Base-by-base conservation (phyloP, 2,888 invertebrate genomes). In the Leptinotarsa rubiginosa region DNA sequence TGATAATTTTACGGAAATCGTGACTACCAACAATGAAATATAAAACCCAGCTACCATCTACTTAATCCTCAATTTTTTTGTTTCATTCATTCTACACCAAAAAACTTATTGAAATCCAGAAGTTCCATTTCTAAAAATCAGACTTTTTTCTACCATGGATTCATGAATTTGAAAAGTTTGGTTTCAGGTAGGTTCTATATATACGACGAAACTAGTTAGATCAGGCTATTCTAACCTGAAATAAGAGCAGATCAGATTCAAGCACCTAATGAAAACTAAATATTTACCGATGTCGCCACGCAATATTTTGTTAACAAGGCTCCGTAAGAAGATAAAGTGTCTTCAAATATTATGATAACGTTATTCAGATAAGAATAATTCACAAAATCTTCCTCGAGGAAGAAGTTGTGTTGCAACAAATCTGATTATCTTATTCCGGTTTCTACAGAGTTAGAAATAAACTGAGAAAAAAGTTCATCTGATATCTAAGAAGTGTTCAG, bases 301-400 rank as follows among this genome's bases (percentile, higher is more conserved):
- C n/a, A 47, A 69, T 52, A 41, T 62, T 62, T 25, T 41, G 31
- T 62, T 10, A 41, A 25, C 62, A 62, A 62, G 62, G 41, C 16
- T 31, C 59, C 20, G 22, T 72, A 62, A 72, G 67, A 59, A 50
- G 67, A 72, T 68, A 72, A 72, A 68, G 41, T 22, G 41, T 59
- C n/a, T 52, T 62, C 67, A 72, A 72, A 62, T 67, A 67, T 25
- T 64, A n/a, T 31, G 47, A 49, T 47, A 20, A 62, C 41, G 69
- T 70, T 65, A 50, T 65, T 49, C 64, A 50, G 52, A 64, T 64
- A 70, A 70, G 70, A 62, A n/a, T 1, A 47, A 31, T 49, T 41
- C 16, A 62, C n/a, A 62, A 62, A 62, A 62, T 41, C 25, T 62
- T 18, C 41, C n/a, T 31, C n/a, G 41, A 62, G 41, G 13, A 62